Percentiles rank a stretch among this genome's conserved stretches.
These are phyloP conservation scores for Stegostoma tigrinum DNA, from an alignment of 2,113 vertebrate species.

Conservation along the genomic window DNA sequence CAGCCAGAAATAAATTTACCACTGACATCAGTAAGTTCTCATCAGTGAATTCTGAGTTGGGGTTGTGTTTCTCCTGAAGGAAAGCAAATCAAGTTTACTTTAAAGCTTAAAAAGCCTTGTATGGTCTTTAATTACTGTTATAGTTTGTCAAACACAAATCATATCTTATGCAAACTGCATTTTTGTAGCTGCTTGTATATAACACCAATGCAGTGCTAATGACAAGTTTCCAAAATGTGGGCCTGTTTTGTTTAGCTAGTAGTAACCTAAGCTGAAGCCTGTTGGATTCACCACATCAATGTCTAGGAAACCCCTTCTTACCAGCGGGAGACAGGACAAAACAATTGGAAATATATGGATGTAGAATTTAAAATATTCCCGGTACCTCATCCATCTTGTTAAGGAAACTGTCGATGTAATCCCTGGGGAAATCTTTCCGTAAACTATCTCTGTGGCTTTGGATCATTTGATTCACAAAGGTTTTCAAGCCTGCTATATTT, in stretches of 20 bases:
- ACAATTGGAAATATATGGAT: not conserved
- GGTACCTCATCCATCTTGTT: conserved; percentile 22
- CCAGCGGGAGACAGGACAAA: not conserved
- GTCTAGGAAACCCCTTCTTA: not conserved
- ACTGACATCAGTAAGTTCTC: not conserved
- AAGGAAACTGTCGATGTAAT: conserved; percentile 33
- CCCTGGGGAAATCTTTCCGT: not conserved
- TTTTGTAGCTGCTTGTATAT: not conserved
- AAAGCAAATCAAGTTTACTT: not conserved
- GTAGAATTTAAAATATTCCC: not conserved
- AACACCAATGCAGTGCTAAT: not conserved
- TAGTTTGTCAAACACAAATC: not conserved
- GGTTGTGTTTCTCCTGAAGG: conserved; percentile 1
- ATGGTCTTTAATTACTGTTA: not conserved
- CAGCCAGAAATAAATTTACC: not conserved
- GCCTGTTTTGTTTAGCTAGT: not conserved
- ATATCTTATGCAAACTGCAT: not conserved
- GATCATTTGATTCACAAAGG: conserved; percentile 45
- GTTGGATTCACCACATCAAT: not conserved
- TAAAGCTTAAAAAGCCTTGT: not conserved
- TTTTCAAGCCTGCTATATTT: conserved; percentile 4
- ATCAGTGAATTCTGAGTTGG: not conserved
- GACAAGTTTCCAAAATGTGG: not conserved
- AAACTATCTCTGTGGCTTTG: not conserved
- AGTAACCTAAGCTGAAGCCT: not conserved